Percentiles rank a stretch among this genome's conserved stretches.
These are phyloP conservation scores for Apamea anceps DNA, from an alignment of 2,888 invertebrate species.

Conservation along the genomic window DNA sequence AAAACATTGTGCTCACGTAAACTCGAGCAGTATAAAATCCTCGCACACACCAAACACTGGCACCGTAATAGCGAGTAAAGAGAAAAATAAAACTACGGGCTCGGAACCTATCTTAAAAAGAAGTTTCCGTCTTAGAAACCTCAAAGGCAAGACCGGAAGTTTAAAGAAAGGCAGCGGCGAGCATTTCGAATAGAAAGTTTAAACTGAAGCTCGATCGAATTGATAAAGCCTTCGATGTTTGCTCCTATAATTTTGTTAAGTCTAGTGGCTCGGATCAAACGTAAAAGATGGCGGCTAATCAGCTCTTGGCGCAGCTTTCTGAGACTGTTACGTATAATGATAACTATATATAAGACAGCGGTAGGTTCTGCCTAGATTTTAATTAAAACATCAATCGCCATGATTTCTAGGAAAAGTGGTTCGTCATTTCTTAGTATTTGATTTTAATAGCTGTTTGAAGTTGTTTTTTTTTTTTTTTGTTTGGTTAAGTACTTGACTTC, in stretches of 20 bases:
- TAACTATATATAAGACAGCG: conserved; percentile 11
- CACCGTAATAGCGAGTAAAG: conserved; percentile 65
- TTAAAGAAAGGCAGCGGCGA: conserved; percentile 82
- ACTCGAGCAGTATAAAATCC: conserved; percentile 38
- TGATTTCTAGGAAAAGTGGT: conserved; percentile 16
- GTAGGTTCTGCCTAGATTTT: conserved; percentile 6
- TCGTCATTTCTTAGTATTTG: conserved; percentile 15
- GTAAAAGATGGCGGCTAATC: conserved; percentile 60
- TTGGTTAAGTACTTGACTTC: not conserved
- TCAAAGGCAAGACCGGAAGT: conserved; percentile 83
- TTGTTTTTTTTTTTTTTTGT: not conserved
- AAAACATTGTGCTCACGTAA: conserved; percentile 36
- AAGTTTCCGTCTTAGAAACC: conserved; percentile 83
- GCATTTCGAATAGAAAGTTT: conserved; percentile 83
- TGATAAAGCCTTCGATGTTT: conserved; percentile 78
- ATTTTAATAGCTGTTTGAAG: not conserved
- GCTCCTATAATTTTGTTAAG: conserved; percentile 76
- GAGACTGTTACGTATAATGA: conserved; percentile 22
- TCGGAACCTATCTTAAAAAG: conserved; percentile 76
- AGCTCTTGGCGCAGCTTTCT: conserved; percentile 47
- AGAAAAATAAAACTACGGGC: conserved; percentile 76
- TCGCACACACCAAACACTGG: conserved; percentile 50
- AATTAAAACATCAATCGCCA: conserved; percentile 39
- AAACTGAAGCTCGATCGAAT: conserved; percentile 76
- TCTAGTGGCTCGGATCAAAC: conserved; percentile 68